Conservation (phyloP, 1,140 invertebrate genomes). For the Tenebrio molitor region DNA sequence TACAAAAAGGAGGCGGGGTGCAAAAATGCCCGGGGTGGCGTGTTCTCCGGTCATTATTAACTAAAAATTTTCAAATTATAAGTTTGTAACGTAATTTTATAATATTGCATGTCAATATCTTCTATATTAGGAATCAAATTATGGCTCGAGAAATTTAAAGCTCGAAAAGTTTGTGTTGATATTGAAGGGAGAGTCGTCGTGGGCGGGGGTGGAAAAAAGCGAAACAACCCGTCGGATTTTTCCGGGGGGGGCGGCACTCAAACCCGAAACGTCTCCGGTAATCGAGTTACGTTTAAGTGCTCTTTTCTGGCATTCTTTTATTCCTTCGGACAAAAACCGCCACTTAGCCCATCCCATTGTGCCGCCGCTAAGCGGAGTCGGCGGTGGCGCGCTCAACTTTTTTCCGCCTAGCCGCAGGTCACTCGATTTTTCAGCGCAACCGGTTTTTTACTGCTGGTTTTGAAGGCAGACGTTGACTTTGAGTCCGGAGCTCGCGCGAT, state of each 20-base stretch:
- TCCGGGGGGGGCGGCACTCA: neutral
- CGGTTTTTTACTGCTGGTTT: constrained; percentile 60
- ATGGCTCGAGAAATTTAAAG: constrained; percentile 43
- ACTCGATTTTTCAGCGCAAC: constrained; percentile 55
- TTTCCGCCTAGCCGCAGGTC: constrained; percentile 55
- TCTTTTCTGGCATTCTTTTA: constrained; percentile 17
- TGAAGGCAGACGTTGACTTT: constrained; percentile 57
- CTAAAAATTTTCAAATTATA: constrained; percentile 65
- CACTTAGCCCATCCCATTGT: constrained; percentile 42
- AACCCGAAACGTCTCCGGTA: constrained; percentile 6
- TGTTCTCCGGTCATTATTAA: constrained; percentile 60
- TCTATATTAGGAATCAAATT: constrained; percentile 61
- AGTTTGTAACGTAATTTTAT: constrained; percentile 62
- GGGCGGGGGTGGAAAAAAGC: constrained; percentile 9
- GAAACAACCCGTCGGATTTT: neutral
- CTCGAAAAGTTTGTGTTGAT: constrained; percentile 35
- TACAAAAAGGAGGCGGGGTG: constrained; percentile 13
- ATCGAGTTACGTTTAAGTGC: constrained; percentile 30
- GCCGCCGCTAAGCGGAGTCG: neutral
- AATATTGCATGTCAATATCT: constrained; percentile 64
- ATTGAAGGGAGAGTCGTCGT: constrained; percentile 11
- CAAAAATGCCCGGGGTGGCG: constrained; percentile 55
- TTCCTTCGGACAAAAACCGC: constrained; percentile 26
- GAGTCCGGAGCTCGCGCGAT: constrained; percentile 52
- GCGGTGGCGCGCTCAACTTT: constrained; percentile 50